Evolutionary conservation across 2,888 invertebrate genomes (phyloP), one percentile per base, ranked within the genome.

Genomic region (Cheilosia urbana): DNA sequence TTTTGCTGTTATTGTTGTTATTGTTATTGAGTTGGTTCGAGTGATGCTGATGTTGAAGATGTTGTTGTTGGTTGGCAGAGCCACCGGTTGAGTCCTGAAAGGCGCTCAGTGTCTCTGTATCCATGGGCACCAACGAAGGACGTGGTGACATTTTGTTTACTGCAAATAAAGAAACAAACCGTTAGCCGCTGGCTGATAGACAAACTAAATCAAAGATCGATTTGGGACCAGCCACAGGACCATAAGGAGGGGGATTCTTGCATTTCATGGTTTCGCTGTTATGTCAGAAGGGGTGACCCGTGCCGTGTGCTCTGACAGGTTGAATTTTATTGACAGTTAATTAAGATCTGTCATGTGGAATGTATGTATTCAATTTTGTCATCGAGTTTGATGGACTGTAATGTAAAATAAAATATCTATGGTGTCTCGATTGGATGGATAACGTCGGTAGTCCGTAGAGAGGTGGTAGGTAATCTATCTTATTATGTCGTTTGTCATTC

Each of bases 141-240:
- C 95, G 93, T 60, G 96, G 95, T 60, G 95, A 94, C 93, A 96
- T 94, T 93, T 96, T 96, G 87, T 94, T 95, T 87, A 96, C 96
- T 95, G 92, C 45, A 92, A 92, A 81, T 69, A 87, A 63, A 68
- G 6, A 73, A 53, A 66, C 42, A 47, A 57, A 47, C 9, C 24
- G 21, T 30, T 3, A 30, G 15, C 34, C 21, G 57, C 34, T 34
- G 9, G 6, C 37, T 24, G 27, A 17, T 27, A 19, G 21, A 3
- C 21, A 7, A 1, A 6, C 4, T 34, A 7, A 47, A 9, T 9
- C 17, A 30, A 55, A 51, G 11, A 53, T 42, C 51, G n/a, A 42
- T 65, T 65, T 65, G 11, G 9, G 13, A 3, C 2, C 19, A 30
- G 9, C 3, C 17, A 4, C 19, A 19, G 9, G 3, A 19, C 17